A percentile compares a stretch with the other conserved stretches of the same genome.
phyloP scores from a whole-genome alignment of 2,797 vertebrate genomes.

The Neolamprologus multifasciatus region DNA sequence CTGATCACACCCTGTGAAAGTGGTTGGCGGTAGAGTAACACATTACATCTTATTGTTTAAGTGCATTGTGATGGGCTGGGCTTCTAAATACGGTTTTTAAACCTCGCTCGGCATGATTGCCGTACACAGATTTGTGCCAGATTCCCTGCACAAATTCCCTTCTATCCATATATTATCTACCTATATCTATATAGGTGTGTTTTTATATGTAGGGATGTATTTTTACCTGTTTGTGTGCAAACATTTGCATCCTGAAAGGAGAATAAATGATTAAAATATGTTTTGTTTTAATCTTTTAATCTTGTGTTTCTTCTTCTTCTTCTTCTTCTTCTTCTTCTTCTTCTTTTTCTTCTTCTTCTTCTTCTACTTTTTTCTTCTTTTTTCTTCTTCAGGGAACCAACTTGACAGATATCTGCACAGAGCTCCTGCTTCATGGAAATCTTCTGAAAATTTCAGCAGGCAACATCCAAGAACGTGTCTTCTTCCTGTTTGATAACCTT shows the following conservation, averaged over 20 bases:
- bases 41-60: background rate
- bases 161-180: background rate
- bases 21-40: background rate
- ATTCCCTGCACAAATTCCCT: background rate
- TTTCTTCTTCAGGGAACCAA: slow-evolving; percentile 85
- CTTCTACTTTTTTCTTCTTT: too few relatives aligned
- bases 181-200: background rate
- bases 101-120: background rate
- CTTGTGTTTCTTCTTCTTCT: background rate
- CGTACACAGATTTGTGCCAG: background rate
- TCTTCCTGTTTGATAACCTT: slow-evolving; percentile 98
- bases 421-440: slow-evolving; percentile 90
- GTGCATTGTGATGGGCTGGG: background rate
- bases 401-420: slow-evolving; percentile 95
- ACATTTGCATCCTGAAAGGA: background rate
- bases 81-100: background rate
- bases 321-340: background rate
- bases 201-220: background rate
- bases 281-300: background rate
- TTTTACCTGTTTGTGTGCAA: background rate
- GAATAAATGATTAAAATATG: background rate
- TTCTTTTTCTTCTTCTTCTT: background rate
- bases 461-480: slow-evolving; percentile 96
- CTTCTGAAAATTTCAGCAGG: slow-evolving; percentile 97
- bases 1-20: background rate